Evolutionary conservation across 2,113 vertebrate genomes (phyloP).

Genomic region (Anolis sagrei): DNA sequence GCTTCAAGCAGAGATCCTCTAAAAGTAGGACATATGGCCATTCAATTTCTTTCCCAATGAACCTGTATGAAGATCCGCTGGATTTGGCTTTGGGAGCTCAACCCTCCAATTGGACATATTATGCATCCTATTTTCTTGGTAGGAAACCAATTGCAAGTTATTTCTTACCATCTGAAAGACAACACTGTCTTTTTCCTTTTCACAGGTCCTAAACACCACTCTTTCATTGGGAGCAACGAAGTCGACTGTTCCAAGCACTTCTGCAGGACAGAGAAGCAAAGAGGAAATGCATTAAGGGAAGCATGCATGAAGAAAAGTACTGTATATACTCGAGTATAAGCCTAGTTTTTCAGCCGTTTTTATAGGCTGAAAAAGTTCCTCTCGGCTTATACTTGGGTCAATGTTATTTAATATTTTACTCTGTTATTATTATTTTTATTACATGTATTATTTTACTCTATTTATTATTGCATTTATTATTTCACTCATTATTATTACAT

Average conservation of each 20-base stretch:
- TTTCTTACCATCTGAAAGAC: slow-evolving; percentile 95
- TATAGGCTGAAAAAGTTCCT: no score
- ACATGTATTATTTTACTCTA: no score
- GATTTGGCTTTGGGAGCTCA: no score
- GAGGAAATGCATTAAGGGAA: slow-evolving; percentile 23
- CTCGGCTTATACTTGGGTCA: no score
- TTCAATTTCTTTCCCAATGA: background rate
- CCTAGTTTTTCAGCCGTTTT: no score
- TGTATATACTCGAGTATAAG: no score
- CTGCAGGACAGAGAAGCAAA: slow-evolving; percentile 70
- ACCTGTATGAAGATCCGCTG: background rate
- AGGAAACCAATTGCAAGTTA: accelerated
- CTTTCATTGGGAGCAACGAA: slow-evolving; percentile 93
- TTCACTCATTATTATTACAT: no score
- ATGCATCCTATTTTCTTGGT: accelerated
- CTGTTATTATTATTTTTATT: no score
- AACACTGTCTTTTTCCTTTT: slow-evolving; percentile 82
- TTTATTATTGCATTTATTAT: no score
- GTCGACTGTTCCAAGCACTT: slow-evolving; percentile 90
- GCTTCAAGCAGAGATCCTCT: background rate
- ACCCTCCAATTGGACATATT: background rate
- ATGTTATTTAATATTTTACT: no score
- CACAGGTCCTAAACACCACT: slow-evolving; percentile 94
- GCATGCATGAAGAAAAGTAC: background rate
- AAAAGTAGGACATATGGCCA: background rate